Conservation (phyloP, 1,140 invertebrate genomes). For the Palaemon carinicauda region DNA sequence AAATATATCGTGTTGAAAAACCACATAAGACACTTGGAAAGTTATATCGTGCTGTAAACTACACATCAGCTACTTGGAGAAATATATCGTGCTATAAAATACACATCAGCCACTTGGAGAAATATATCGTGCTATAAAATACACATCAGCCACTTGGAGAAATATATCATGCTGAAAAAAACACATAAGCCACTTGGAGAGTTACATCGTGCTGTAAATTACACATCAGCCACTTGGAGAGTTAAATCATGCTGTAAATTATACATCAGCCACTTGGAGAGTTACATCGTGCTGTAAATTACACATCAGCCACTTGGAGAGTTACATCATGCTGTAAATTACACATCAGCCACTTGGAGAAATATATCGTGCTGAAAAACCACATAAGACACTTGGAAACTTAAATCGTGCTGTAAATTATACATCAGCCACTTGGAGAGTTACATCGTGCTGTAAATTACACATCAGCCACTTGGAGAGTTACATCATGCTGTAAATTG, state of each 20-base stretch:
- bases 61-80: no score
- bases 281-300: no score
- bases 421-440: constrained; percentile 5
- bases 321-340: background rate
- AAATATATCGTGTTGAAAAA: constrained; percentile 7
- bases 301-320: background rate
- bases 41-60: no score
- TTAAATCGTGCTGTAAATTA: background rate
- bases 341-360: background rate
- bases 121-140: background rate
- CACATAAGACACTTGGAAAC: background rate
- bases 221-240: no score
- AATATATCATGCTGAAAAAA: constrained; percentile 13
- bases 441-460: background rate
- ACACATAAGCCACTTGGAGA: no score
- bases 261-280: no score
- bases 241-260: no score
- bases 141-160: background rate
- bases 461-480: constrained; percentile 21
- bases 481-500: background rate
- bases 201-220: no score
- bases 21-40: no score
- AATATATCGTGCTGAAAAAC: constrained; percentile 10
- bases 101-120: constrained; percentile 15
- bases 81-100: background rate